Evolutionary conservation across 1,140 invertebrate species (phyloP).

Genomic region (Drosophila miranda): DNA sequence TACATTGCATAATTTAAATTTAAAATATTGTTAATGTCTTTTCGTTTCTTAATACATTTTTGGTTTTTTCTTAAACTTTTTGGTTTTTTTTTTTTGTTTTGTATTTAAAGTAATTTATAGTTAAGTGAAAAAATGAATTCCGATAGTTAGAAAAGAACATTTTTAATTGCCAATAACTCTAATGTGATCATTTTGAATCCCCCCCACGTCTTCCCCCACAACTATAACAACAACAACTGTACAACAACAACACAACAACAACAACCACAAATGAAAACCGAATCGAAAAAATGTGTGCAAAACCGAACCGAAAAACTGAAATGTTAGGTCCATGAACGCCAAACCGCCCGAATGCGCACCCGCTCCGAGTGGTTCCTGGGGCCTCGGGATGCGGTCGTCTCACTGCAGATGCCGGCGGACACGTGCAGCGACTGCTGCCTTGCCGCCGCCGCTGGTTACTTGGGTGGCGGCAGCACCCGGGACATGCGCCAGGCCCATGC

Average conservation of each 20-base stretch:
- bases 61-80: constrained; percentile 32
- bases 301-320: background rate
- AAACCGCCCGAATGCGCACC: constrained; percentile 95
- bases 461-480: constrained; percentile 70
- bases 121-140: constrained; percentile 43
- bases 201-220: constrained; percentile 55
- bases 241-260: constrained; percentile 28
- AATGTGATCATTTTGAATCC: constrained; percentile 79
- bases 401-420: constrained; percentile 64
- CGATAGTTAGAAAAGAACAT: constrained; percentile 33
- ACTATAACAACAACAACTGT: constrained; percentile 44
- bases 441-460: constrained; percentile 65
- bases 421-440: constrained; percentile 79
- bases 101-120: constrained; percentile 8
- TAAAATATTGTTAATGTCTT: constrained; percentile 17
- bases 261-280: constrained; percentile 37
- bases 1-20: background rate
- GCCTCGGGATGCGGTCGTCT: constrained; percentile 83
- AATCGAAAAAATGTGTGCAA: constrained; percentile 28
- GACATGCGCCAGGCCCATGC: constrained; percentile 60
- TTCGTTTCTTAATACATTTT: constrained; percentile 29
- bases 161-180: constrained; percentile 64
- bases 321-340: constrained; percentile 93
- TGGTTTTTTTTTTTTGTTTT: constrained; percentile 16
- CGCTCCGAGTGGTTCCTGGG: constrained; percentile 97